Evolutionary conservation across 2,113 vertebrate genomes (phyloP), one percentile per base, ranked within the genome.

Genomic region (Plestiodon gilberti): DNA sequence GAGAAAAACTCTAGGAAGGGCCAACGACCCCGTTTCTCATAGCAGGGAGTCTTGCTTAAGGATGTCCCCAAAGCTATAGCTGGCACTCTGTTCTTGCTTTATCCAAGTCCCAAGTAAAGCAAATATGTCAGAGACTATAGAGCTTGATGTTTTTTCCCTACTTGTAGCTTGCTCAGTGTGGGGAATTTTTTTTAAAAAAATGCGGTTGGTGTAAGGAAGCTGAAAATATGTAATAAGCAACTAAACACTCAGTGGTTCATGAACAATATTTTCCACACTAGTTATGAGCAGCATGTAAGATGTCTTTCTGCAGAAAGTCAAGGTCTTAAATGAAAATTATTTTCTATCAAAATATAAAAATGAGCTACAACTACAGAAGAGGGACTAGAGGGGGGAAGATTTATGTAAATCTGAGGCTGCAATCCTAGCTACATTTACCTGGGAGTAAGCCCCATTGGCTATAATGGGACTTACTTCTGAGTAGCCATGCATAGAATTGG

Each of bases 201-300:
- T 67, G 69, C n/a, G 15, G 86, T 89, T 11, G 71, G n/a, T 80
- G 80, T 73, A n/a, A 57, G 81, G 77, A n/a, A 48, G 82, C 22
- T 80, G 57, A 15, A 35, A 30, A 84, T 69, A 67, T 83, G 70
- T 80, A 87, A 33, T 75, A 87, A 83, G 23, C 64, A 78, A 52
- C 40, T 62, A 89, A 59, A 62, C 79, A 33, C 83, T 62, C 20
- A 33, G 52, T 62, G 35, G 33, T 80, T 80, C 18, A 28, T 89
- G 78, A 88, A 40, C 90, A 82, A 77, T 87, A 82, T 69, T 91
- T 95, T 90, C 88, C 88, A 86, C 75, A 67, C 23, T 80, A 59
- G 33, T 55, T 78, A 84, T 87, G 30, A 92, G 67, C 61, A 59
- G 71, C 1, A 0, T 52, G 86, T 64, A 22, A 33, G 23, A 61